Conservation (phyloP, 2,797 vertebrate species). For the Sebastes flavidus region DNA sequence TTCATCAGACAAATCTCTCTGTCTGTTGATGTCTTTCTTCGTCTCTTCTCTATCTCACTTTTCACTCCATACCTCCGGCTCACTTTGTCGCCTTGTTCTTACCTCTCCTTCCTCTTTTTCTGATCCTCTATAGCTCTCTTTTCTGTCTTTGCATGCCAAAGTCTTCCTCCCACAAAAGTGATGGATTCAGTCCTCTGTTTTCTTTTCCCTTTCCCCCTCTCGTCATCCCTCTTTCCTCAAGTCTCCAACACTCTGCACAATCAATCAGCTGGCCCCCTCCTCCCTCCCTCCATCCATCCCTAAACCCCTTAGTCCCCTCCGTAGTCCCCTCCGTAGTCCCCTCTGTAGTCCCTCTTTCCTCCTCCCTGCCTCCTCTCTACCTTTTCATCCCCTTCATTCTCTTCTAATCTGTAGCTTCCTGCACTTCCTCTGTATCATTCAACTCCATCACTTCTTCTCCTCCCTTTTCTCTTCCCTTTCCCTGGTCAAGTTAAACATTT, state of each 20-base stretch:
- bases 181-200: slow-evolving; percentile 89
- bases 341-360: slow-evolving; percentile 61
- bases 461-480: background rate
- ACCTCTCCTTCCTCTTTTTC: background rate
- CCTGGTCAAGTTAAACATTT: slow-evolving; percentile 29
- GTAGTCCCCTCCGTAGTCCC: slow-evolving; percentile 70
- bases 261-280: slow-evolving; percentile 76
- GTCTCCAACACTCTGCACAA: slow-evolving; percentile 75
- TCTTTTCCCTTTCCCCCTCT: slow-evolving; percentile 70
- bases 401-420: slow-evolving; percentile 3
- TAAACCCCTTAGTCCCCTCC: slow-evolving; percentile 73
- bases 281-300: slow-evolving; percentile 71
- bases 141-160: slow-evolving; percentile 14
- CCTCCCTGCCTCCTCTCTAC: slow-evolving; percentile 69
- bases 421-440: background rate
- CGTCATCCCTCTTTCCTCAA: slow-evolving; percentile 71
- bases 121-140: slow-evolving; percentile 4
- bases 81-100: background rate
- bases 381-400: slow-evolving; percentile 33
- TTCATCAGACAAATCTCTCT: slow-evolving; percentile 41
- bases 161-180: slow-evolving; percentile 71
- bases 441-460: background rate
- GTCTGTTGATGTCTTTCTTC: slow-evolving; percentile 41
- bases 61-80: background rate
- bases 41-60: slow-evolving; percentile 17